Base-by-base conservation (phyloP, 2,113 vertebrate species). In the Heliornis fulica region DNA sequence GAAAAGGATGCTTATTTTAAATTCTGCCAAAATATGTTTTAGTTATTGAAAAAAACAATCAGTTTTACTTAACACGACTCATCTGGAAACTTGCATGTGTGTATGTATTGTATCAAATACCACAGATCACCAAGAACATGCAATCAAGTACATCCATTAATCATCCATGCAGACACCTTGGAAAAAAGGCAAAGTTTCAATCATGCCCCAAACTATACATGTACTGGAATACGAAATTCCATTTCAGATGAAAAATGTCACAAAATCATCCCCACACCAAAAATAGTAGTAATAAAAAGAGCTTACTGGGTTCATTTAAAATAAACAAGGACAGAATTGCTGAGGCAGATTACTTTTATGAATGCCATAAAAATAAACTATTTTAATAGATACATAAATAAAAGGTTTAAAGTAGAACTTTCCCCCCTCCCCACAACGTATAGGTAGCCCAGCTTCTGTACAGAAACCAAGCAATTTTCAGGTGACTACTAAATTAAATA, bases 381-480 rank as follows among this genome's bases (percentile, higher is more conserved):
- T 96, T 98, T 98, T 98, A 98, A 97, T 98, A 98, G 88, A 94
- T 80, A 97, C 45, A 98, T 98, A 98, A 98, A 98, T 98, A 98
- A 97, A 94, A 89, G 38, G 94, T 93, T 97, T 92, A 88, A 93
- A 83, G 89, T 95, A 93, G 75, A 91, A 48, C n/a, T 77, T 93
- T 81, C 1, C 4, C 59, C 87, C 1, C 6, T 45, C 87, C 60
- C 50, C 28, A 6, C n/a, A 86, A 89, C 95, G 96, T 91, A 90
- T 93, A 94, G 82, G 80, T 95, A 83, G 68, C 90, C 93, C 96
- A 92, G 83, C 82, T 85, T 97, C 92, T 96, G 38, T 96, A 96
- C 81, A 97, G 94, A 95, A 95, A 96, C 71, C 7, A 66, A 89
- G 95, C 51, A 91, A 89, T 74, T 90, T 51, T 88, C 96, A 94